These are phyloP conservation scores for Gari tellinella DNA, from an alignment of 2,888 invertebrate species.

Conservation along the genomic window DNA sequence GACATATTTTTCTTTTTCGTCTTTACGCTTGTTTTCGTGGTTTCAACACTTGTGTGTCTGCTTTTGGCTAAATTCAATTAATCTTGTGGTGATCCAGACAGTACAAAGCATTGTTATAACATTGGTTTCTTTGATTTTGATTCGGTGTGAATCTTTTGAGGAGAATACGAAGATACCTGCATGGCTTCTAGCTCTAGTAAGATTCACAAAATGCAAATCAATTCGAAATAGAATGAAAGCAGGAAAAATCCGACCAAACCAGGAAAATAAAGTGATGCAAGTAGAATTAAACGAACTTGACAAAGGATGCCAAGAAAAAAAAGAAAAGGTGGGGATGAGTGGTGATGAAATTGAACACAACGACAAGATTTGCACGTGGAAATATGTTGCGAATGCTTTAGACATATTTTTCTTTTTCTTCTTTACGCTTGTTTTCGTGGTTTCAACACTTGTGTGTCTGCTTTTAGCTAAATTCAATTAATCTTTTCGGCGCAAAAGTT, in stretches of 20 bases:
- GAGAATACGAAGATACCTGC: background rate
- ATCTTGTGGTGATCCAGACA: constrained; percentile 32
- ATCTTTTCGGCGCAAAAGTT: no score
- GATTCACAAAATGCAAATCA: background rate
- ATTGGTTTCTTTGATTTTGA: no score
- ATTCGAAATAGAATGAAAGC: background rate
- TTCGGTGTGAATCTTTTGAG: constrained; percentile 7
- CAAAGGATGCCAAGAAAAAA: background rate
- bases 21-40: constrained; percentile 1
- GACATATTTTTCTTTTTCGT: background rate
- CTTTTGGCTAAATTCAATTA: no score
- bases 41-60: constrained; percentile 5
- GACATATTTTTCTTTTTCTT: constrained; percentile 1
- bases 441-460: constrained; percentile 5
- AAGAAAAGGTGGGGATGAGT: background rate
- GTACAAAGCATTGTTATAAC: constrained; percentile 30
- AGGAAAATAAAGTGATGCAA: constrained; percentile 2
- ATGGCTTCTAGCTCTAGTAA: background rate
- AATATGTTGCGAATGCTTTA: background rate
- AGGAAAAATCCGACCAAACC: no score
- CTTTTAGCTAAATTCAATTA: no score
- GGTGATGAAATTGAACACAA: background rate
- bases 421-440: constrained; percentile 1
- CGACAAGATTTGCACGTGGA: background rate
- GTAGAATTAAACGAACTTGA: background rate